These are phyloP conservation scores for Boloria euphrosyne DNA, from an alignment of 2,888 invertebrate species.

Conservation along the genomic window DNA sequence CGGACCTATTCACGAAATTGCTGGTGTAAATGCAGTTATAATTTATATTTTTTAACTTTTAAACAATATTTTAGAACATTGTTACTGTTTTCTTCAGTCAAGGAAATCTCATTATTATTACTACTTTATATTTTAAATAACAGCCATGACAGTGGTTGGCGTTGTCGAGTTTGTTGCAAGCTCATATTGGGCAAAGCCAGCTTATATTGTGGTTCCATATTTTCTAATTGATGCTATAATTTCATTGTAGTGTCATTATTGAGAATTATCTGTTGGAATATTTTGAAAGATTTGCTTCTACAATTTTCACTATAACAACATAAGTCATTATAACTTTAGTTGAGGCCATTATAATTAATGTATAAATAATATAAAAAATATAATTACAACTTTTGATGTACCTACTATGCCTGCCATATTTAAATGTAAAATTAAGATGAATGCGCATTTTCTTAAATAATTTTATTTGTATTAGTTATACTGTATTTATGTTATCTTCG, in stretches of 20 bases:
- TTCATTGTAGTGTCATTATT: slow-evolving; percentile 3
- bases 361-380: background rate
- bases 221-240: background rate
- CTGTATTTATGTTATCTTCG: too few species aligned
- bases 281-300: background rate
- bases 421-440: background rate
- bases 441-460: too few species aligned
- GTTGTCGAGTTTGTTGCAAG: background rate
- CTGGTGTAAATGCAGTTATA: background rate
- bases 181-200: background rate
- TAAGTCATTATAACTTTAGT: slow-evolving; percentile 3
- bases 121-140: background rate
- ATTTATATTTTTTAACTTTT: too few species aligned
- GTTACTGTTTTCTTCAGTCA: background rate
- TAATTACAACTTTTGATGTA: background rate
- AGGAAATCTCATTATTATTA: slow-evolving; percentile 5
- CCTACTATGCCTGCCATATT: slow-evolving; percentile 11
- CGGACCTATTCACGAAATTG: background rate
- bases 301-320: background rate
- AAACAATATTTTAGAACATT: too few species aligned
- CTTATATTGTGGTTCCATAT: background rate
- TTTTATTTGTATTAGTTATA: too few species aligned
- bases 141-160: background rate
- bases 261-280: too few species aligned
- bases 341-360: background rate